Evolutionary conservation across 2,888 invertebrate species (phyloP).

Genomic region (Nipponacmea schrenckii): DNA sequence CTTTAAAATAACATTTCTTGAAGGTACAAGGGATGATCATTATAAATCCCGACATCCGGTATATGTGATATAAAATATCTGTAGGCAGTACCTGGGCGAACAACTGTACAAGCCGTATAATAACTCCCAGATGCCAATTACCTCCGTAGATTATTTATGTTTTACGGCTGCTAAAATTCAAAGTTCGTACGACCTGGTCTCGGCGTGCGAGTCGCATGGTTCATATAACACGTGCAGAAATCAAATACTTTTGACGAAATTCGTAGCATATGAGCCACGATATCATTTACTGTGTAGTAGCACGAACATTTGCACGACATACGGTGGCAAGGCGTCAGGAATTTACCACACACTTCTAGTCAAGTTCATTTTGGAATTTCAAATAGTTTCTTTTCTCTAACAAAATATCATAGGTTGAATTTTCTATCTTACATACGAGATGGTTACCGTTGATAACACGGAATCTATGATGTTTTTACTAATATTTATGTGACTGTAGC

Average conservation of each 20-base stretch:
- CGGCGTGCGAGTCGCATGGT: constrained; percentile 9
- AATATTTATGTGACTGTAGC: too few relatives aligned
- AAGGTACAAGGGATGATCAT: too few relatives aligned
- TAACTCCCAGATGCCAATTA: constrained; percentile 19
- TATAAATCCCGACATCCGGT: too few relatives aligned
- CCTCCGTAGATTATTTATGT: constrained; percentile 20
- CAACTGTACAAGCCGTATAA: constrained; percentile 20
- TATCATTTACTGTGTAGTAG: neutral
- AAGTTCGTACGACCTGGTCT: constrained; percentile 6
- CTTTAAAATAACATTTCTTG: too few relatives aligned
- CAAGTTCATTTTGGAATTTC: too few relatives aligned
- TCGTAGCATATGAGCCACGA: neutral
- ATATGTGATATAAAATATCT: too few relatives aligned
- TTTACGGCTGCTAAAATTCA: constrained; percentile 14
- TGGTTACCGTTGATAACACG: too few relatives aligned
- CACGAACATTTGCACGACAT: neutral
- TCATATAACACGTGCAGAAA: constrained; percentile 6
- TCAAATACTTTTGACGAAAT: constrained; percentile 8
- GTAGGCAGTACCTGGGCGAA: neutral
- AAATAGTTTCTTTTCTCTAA: too few relatives aligned
- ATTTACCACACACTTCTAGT: neutral
- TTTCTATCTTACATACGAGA: too few relatives aligned
- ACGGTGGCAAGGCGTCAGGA: neutral
- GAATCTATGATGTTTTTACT: too few relatives aligned
- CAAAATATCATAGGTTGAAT: too few relatives aligned